Conservation (phyloP, 2,113 vertebrate genomes). For the Alces alces region DNA sequence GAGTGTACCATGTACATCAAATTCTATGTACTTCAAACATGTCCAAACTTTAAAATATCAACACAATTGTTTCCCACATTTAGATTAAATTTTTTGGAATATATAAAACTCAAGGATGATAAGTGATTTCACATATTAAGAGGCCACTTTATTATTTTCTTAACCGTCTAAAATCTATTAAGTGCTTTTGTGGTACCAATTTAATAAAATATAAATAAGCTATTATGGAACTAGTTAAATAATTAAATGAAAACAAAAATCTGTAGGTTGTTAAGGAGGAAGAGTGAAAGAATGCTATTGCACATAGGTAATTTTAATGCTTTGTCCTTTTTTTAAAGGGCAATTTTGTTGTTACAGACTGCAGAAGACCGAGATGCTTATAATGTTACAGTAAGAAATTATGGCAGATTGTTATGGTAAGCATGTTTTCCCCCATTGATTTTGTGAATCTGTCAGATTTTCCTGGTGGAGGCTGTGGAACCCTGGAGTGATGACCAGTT, state of each 20-base stretch:
- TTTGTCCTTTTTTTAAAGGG: slow-evolving; percentile 80
- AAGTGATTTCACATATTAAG: neutral
- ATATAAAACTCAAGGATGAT: neutral
- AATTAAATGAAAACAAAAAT: slow-evolving; percentile 10
- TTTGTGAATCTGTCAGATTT: neutral
- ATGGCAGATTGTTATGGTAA: slow-evolving; percentile 93
- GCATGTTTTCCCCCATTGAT: neutral
- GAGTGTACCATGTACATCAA: neutral
- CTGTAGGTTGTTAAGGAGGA: neutral
- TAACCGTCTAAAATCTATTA: neutral
- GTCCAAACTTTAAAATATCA: neutral
- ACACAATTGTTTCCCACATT: neutral
- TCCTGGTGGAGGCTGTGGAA: neutral
- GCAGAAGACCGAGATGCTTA: slow-evolving; percentile 81
- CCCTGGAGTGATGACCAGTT: neutral
- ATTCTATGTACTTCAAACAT: neutral
- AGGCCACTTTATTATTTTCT: slow-evolving; percentile 25
- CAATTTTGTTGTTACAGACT: slow-evolving; percentile 84
- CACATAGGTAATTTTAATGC: neutral
- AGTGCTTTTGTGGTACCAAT: neutral
- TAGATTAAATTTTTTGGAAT: slow-evolving; percentile 19
- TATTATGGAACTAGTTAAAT: neutral
- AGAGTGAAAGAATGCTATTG: neutral
- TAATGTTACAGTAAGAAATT: slow-evolving; percentile 84
- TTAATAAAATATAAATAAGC: slow-evolving; percentile 4